Base-by-base conservation (phyloP, 1,140 invertebrate genomes). In the Eumeta japonica region DNA sequence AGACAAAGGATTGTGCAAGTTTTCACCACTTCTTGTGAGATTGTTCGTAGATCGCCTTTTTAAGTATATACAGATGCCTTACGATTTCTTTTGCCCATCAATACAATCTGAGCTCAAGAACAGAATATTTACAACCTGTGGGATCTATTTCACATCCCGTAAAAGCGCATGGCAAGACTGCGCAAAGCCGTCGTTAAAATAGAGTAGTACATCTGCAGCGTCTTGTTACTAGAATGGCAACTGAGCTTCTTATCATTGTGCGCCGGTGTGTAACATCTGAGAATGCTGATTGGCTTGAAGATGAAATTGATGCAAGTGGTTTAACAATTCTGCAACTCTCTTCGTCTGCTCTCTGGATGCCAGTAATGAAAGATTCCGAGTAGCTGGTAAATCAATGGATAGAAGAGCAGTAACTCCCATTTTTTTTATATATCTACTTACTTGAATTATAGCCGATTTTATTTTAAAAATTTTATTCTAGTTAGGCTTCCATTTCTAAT, bases 251-350 rank as follows among this genome's bases (percentile, higher is more conserved):
- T 34, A 43, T 36, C 45, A 46, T 46, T 43, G 34, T 43, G 37
- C 41, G 45, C 37, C 41, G 37, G 34, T 37, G 37, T 43, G 41
- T 43, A 43, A 43, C 41, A 43, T 46, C 37, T 32, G 17, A 39
- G 37, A 29, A 31, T 39, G 29, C 29, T 32, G 37, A 39, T 12
- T 39, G 37, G 29, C 28, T 39, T 29, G 37, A 39, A 39, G 30
- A 39, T 16, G 14, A 39, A 39, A 28, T 39, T 33, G 37, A 33
- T 47, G 38, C 45, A 46, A 46, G 33, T 46, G 34, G 37, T 27
- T 46, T 47, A 43, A 47, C 35, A 43, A 43, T 47, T 43, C 37
- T 38, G 38, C 41, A 43, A 47, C 45, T 30, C 27, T 47, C 31
- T 47, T 40, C 40, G 29, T 42, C 29, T 46, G 35, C 35, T 29